phyloP scores from a whole-genome alignment of 1,140 invertebrate species.

The Goniozus legneri region DNA sequence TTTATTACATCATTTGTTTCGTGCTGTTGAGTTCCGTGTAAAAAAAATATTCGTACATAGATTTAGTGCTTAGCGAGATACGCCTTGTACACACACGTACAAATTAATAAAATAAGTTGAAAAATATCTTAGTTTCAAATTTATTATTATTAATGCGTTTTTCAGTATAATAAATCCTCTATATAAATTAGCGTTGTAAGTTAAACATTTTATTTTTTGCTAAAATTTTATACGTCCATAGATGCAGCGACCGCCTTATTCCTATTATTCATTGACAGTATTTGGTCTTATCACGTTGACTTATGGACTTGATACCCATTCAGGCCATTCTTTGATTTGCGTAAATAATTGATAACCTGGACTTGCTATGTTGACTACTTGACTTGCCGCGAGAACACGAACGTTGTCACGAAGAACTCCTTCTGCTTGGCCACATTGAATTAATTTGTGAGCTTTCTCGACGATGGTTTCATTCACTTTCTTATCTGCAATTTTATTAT shows the following conservation, averaged over 20 bases:
- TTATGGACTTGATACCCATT: conserved; percentile 23
- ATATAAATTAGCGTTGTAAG: background rate
- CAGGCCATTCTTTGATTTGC: conserved; percentile 41
- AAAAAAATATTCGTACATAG: conserved; percentile 13
- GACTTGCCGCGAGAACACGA: conserved; percentile 58
- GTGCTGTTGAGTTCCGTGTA: conserved; percentile 6
- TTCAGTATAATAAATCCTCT: background rate
- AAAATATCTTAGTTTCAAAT: conserved; percentile 10
- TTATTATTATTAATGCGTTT: background rate
- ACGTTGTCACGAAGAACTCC: conserved; percentile 59
- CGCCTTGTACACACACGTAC: conserved; percentile 41
- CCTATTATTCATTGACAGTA: background rate
- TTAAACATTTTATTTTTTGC: background rate
- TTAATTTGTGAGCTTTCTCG: conserved; percentile 57
- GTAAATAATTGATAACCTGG: conserved; percentile 62
- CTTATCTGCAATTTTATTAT: conserved; percentile 55
- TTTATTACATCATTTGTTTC: too few species aligned
- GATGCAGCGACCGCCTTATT: background rate
- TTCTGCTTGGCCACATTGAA: conserved; percentile 60
- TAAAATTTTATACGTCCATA: background rate
- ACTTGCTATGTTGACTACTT: conserved; percentile 57
- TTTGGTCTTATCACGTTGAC: background rate
- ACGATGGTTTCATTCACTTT: conserved; percentile 56
- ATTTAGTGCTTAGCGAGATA: conserved; percentile 25
- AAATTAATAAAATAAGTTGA: conserved; percentile 41